Base-by-base conservation (phyloP, 37 sponge, comb jelly and placozoan species). In the Chondrilla cf. caribensis region DNA sequence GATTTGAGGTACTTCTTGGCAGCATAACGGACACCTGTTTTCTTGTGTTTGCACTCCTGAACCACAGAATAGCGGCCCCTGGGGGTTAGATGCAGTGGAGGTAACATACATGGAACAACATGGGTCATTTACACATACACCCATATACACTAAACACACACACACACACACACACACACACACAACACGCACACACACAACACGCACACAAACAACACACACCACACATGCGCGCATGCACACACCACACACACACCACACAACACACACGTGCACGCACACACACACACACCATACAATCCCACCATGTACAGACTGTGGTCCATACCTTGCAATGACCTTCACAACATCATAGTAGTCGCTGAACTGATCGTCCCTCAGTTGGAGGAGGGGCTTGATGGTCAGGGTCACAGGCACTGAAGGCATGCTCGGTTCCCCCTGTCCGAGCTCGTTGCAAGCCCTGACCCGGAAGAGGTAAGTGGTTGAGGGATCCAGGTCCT, bases 31-130 rank as follows among this genome's bases (percentile, higher is more conserved):
- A 80, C 84, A 2, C 79, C 82, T 11, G 84, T 92, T 38, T 35
- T 60, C 17, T 41, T 32, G 39, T 92, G 89, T 18, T 82, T 58
- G 36, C 93, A 92, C 73, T 86, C 59, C 15, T 80, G 42, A 11
- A 92, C 80, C 38, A 54, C 47, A 79, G 89, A 78, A 71, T 57
- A 92, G 47, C 44, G 59, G 47, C 93, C 93, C 41, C 93, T 92
- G 81, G 1, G 60, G n/a, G n/a, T n/a, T 29, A 22, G 57, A 55
- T 55, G 25, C 64, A 62, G 64, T 29, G 15, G 64, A 62, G 15
- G 25, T 19, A 19, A 47, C 51, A 47, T 11, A 6, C 51, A 62
- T 26, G 15, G 64, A 62, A 6, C 24, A 7, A 62, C 11, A 11
- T 11, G 11, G 6, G 11, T 11, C 6, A 14, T 14, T 11, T 14